Evolutionary conservation across 2,888 invertebrate species (phyloP), one percentile per base, ranked within the genome.

Genomic region (Spisula solida): DNA sequence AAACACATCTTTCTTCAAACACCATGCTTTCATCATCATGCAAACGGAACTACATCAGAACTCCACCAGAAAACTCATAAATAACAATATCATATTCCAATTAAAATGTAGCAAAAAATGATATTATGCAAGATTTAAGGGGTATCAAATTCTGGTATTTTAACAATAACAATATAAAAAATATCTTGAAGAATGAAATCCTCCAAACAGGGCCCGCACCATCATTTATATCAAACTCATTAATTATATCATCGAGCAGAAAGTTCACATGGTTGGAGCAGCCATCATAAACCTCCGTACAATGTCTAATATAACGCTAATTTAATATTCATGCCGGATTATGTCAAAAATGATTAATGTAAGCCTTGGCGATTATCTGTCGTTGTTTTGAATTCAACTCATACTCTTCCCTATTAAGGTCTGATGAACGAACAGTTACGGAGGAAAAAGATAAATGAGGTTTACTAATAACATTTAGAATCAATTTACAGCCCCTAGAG

Each of bases 261-360:
- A 66, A 25, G 20, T 66, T 25, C 60, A 66, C 12, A n/a, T 66
- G 8, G n/a, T n/a, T 66, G 41, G 25, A 66, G 12, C 20, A n/a
- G 25, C 60, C 25, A 60, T 60, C n/a, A n/a, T 60, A 60, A 12
- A 10, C 60, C n/a, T 25, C 25, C 25, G 60, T 66, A 25, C 60
- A 66, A 31, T 75, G 75, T 75, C 75, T 14, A 31, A n/a, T 66
- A 75, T 75, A 25, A 75, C 16, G 16, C 25, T 75, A 75, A 75
- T 75, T 75, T 75, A 75, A 75, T 75, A 31, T 75, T 75, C 75
- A 75, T 75, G 34, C 75, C 18, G 34, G 75, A 75, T 75, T 75
- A 75, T 75, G 75, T 34, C 75, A 75, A 75, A 75, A 75, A 75
- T 75, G 75, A 75, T 75, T 75, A 75, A 75, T 75, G 31, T 75